Evolutionary conservation across 2,888 invertebrate genomes (phyloP).

Genomic region (Didymodactylos carnosus): DNA sequence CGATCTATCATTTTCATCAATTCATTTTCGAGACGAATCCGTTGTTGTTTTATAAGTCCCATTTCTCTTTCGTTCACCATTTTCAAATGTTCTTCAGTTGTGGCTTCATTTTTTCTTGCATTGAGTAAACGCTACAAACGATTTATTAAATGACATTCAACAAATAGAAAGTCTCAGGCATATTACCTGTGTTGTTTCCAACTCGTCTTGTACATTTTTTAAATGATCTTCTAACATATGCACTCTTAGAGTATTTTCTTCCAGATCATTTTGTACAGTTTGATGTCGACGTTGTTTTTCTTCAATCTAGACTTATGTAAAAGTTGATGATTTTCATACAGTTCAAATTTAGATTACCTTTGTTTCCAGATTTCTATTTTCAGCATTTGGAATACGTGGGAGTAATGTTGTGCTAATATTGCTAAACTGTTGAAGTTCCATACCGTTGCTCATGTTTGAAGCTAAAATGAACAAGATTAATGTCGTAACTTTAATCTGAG

Average conservation of each 20-base stretch:
- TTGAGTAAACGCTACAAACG: slow-evolving; percentile 19
- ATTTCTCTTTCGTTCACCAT: slow-evolving; percentile 30
- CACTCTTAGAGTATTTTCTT: background rate
- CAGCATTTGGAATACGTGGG: background rate
- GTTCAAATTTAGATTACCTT: background rate
- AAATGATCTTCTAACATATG: slow-evolving; percentile 9
- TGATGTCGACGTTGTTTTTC: background rate
- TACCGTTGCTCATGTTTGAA: background rate
- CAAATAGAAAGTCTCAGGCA: background rate
- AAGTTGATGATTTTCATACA: background rate
- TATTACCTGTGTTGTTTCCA: slow-evolving; percentile 3
- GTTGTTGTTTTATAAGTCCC: slow-evolving; percentile 30
- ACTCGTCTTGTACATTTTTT: slow-evolving; percentile 11
- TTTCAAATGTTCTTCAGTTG: slow-evolving; percentile 30
- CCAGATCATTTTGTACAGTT: slow-evolving; percentile 2
- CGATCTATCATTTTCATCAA: slow-evolving; percentile 30
- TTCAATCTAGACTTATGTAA: background rate
- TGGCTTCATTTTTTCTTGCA: slow-evolving; percentile 28
- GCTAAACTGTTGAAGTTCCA: background rate
- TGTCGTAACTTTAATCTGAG: too few relatives aligned
- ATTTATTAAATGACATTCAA: background rate
- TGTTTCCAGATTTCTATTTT: background rate
- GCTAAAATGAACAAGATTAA: too few relatives aligned
- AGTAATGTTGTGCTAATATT: background rate
- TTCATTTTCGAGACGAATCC: slow-evolving; percentile 26